phyloP scores from a whole-genome alignment of 2,797 vertebrate species.

The Acropternis orthonyx region DNA sequence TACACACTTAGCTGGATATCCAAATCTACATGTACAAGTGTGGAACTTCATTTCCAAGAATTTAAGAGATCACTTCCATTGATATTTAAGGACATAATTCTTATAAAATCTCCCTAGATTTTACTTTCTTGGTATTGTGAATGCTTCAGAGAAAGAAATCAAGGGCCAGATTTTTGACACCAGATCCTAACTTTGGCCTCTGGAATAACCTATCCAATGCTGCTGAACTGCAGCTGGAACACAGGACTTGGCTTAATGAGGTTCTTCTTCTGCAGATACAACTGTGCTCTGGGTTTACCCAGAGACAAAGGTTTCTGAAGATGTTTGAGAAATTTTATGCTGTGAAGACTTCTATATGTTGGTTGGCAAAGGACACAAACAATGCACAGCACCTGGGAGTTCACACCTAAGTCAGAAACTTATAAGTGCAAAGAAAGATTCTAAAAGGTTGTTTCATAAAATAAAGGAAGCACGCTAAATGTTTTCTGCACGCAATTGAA shows the following conservation, averaged over 20 bases:
- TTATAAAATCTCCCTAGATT: background rate
- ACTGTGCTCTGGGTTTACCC: background rate
- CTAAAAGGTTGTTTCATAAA: constrained; percentile 46
- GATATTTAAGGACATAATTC: background rate
- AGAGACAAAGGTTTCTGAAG: background rate
- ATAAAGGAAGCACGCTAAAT: constrained; percentile 1
- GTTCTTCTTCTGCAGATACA: background rate
- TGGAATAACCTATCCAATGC: accelerated
- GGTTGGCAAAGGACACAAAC: background rate
- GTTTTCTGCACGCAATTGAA: constrained; percentile 15
- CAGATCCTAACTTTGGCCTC: background rate
- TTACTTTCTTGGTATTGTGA: background rate
- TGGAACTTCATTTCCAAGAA: background rate
- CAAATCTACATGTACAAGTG: background rate
- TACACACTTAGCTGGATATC: background rate
- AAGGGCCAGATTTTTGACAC: background rate
- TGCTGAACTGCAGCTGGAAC: background rate
- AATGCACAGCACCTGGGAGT: background rate
- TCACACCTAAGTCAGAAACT: background rate
- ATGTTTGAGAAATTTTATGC: background rate
- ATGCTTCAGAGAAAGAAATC: background rate
- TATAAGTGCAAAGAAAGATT: background rate
- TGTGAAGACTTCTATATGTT: background rate
- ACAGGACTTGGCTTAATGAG: background rate
- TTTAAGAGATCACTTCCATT: background rate